Percentiles rank a stretch among this genome's conserved stretches.
These are phyloP conservation scores for Myotis lucifugus DNA, from an alignment of 2,113 vertebrate genomes.

Conservation along the genomic window DNA sequence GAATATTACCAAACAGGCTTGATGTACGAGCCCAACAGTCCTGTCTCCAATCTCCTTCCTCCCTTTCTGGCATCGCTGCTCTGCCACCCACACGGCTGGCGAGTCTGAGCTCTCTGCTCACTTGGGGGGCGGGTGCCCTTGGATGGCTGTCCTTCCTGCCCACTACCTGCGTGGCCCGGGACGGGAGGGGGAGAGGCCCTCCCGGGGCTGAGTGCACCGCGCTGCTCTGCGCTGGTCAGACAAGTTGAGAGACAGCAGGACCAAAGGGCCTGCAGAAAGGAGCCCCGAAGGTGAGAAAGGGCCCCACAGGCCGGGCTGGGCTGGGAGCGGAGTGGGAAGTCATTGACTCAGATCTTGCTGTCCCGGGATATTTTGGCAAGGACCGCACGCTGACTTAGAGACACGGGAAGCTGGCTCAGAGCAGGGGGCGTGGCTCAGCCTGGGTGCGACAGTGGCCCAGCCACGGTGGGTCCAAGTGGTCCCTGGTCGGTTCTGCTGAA, in stretches of 20 bases:
- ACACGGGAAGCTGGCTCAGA: background rate
- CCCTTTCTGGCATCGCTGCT: background rate
- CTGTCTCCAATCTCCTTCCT: background rate
- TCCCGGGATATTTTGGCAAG: background rate
- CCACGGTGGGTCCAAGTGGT: too few species aligned
- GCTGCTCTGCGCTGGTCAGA: background rate
- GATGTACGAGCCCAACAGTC: background rate
- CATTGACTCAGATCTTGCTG: fast-evolving
- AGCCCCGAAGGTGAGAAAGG: background rate
- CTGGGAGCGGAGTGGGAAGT: too few species aligned
- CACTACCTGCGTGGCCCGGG: fast-evolving
- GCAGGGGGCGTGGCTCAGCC: background rate
- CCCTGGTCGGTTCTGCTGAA: background rate
- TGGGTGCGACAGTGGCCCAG: fast-evolving
- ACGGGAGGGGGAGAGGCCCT: background rate
- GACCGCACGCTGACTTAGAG: fast-evolving
- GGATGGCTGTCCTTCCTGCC: background rate
- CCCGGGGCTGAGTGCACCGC: background rate
- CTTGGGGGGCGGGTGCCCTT: background rate
- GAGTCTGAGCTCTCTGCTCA: background rate
- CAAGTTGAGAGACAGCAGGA: background rate
- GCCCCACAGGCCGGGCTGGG: background rate
- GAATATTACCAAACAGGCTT: background rate
- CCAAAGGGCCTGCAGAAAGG: background rate
- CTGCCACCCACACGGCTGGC: too few species aligned